Base-by-base conservation (phyloP, 1,140 invertebrate genomes). In the Diachasmimorpha longicaudata region DNA sequence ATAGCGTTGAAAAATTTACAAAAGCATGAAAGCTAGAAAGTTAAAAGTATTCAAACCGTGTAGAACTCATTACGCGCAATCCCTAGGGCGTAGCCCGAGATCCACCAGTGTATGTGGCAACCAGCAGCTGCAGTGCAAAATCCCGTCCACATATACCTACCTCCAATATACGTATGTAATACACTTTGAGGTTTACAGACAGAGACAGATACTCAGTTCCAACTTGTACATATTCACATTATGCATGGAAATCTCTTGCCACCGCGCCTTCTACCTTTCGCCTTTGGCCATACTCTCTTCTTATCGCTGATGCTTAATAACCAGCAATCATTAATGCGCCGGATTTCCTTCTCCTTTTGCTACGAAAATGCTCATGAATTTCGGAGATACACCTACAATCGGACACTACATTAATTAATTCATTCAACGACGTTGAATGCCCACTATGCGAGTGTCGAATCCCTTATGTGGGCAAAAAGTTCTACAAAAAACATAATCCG, bases 31-130 rank as follows among this genome's bases (percentile, higher is more conserved):
- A 25, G 16, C n/a, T 21, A 48, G 74, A 75, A 70, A 48, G 48
- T 36, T 52, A 74, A 77, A 67, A 74, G 70, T 74, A 74, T 77
- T 77, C 48, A 46, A 77, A 77, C 68, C 72, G 72, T 77, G 76
- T 77, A 77, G 76, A 77, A 77, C 76, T 77, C 76, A 77, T 77
- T 77, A 77, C 76, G 76, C 58, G 67, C 76, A 74, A 77, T 77
- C 72, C 76, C 69, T 72, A 77, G 76, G 76, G 76, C 76, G 76
- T 77, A 77, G 76, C 68, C 74, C 72, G 76, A 77, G 76, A 77
- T 77, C 71, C 76, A 63, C 25, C 63, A n/a, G n/a, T 67, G 55
- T 19, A 31, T 68, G 63, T 37, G 70, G 69, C 68, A 69, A 69
- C 36, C 42, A 55, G 48, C 68, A 71, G 72, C 76, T 74, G 76